phyloP scores from a whole-genome alignment of 2,113 vertebrate species.

The Rana temporaria region DNA sequence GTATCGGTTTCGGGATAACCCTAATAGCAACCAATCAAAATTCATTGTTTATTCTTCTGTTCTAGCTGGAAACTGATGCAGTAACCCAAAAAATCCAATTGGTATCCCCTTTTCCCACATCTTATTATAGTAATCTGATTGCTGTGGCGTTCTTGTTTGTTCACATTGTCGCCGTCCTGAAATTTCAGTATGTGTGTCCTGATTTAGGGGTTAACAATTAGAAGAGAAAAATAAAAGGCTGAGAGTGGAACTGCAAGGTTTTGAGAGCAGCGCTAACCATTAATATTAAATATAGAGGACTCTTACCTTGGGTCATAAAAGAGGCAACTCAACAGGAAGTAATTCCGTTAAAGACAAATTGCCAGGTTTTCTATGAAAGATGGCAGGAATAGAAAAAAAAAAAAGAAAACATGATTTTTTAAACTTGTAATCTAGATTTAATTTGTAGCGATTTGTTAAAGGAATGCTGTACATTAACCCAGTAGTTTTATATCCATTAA shows the following conservation, averaged over 20 bases:
- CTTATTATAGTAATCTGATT: too few species aligned
- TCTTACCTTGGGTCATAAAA: conserved; percentile 29
- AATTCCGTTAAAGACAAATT: conserved; percentile 27
- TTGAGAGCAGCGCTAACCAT: conserved; percentile 11
- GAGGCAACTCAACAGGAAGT: conserved; percentile 28
- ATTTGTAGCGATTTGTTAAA: conserved; percentile 49
- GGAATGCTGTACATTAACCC: conserved; percentile 30
- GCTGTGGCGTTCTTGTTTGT: too few species aligned
- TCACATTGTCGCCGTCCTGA: too few species aligned
- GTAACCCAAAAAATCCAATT: too few species aligned
- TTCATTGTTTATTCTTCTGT: too few species aligned
- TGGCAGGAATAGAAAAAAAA: background rate
- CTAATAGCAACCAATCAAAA: too few species aligned
- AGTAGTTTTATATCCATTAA: conserved; percentile 50
- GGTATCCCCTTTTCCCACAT: too few species aligned
- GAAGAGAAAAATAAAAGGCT: background rate
- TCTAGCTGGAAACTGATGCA: too few species aligned
- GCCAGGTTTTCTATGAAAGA: background rate
- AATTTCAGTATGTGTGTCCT: background rate
- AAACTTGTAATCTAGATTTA: conserved; percentile 28
- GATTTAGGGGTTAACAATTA: conserved; percentile 9
- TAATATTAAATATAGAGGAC: conserved; percentile 32
- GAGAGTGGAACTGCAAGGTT: background rate
- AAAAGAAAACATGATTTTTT: conserved; percentile 33
- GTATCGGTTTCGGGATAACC: too few species aligned